A percentile compares a stretch with the other conserved stretches of the same genome.
These are phyloP conservation scores for Phalacrocorax carbo DNA, from an alignment of 2,113 vertebrate species.

Conservation along the genomic window DNA sequence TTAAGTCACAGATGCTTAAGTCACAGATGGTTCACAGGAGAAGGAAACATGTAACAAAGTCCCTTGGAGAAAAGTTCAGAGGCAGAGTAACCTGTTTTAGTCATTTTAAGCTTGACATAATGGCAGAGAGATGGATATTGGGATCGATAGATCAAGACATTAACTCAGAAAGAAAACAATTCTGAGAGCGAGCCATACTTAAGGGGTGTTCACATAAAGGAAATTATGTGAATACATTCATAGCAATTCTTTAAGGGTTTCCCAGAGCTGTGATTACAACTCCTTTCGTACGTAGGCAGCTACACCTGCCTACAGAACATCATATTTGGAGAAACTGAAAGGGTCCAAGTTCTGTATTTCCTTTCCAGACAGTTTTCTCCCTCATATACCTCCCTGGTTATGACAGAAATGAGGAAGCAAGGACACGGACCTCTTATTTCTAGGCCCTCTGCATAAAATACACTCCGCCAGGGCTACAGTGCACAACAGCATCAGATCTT, in stretches of 20 bases:
- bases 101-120: neutral
- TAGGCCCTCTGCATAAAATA: neutral
- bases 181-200: neutral
- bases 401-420: neutral
- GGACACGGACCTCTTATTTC: neutral
- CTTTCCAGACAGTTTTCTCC: neutral
- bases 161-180: neutral
- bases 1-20: neutral
- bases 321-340: neutral
- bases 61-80: neutral
- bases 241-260: neutral
- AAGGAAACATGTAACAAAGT: neutral
- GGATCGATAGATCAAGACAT: fast-evolving
- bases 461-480: neutral
- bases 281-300: fast-evolving
- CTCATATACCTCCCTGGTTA: neutral
- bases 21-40: fast-evolving
- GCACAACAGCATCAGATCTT: neutral
- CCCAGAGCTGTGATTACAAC: neutral
- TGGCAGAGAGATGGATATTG: neutral
- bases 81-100: neutral
- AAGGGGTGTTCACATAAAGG: neutral
- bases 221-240: neutral
- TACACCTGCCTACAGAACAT: neutral
- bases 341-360: neutral